Evolutionary conservation across 2,113 vertebrate species (phyloP).

Genomic region (Sylvietta virens): DNA sequence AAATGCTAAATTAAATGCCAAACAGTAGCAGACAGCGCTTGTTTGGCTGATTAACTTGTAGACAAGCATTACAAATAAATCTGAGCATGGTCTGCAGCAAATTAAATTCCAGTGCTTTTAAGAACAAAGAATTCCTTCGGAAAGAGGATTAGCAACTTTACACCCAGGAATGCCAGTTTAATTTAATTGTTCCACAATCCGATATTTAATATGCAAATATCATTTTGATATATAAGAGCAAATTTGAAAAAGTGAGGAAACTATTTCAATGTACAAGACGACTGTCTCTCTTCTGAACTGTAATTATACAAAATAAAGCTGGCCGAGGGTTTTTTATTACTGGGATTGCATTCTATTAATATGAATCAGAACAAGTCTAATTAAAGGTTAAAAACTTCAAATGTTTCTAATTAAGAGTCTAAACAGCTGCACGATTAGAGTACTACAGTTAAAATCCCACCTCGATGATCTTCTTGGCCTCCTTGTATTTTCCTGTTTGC

Average conservation of each 20-base stretch:
- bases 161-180: conserved; percentile 79
- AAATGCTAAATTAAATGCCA: conserved; percentile 80
- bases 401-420: conserved; percentile 76
- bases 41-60: conserved; percentile 83
- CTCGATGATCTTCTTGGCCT: conserved; percentile 96
- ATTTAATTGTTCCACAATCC: conserved; percentile 82
- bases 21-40: conserved; percentile 76
- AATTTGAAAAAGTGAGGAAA: conserved; percentile 72
- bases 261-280: conserved; percentile 65
- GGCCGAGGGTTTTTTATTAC: conserved; percentile 37
- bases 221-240: conserved; percentile 72
- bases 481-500: conserved; percentile 86
- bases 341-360: conserved; percentile 74
- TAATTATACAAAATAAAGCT: conserved; percentile 72
- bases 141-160: conserved; percentile 87
- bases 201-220: conserved; percentile 83
- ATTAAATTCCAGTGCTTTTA: conserved; percentile 83
- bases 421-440: conserved; percentile 70
- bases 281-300: conserved; percentile 61
- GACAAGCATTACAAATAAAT: conserved; percentile 84
- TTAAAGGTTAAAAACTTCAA: conserved; percentile 77
- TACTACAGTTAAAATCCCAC: conserved; percentile 72
- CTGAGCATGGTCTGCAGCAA: conserved; percentile 76
- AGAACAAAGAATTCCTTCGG: conserved; percentile 81
- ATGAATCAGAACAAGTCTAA: conserved; percentile 74